Conservation (phyloP, 2,888 invertebrate species). For the Acanthoscelides obtectus region DNA sequence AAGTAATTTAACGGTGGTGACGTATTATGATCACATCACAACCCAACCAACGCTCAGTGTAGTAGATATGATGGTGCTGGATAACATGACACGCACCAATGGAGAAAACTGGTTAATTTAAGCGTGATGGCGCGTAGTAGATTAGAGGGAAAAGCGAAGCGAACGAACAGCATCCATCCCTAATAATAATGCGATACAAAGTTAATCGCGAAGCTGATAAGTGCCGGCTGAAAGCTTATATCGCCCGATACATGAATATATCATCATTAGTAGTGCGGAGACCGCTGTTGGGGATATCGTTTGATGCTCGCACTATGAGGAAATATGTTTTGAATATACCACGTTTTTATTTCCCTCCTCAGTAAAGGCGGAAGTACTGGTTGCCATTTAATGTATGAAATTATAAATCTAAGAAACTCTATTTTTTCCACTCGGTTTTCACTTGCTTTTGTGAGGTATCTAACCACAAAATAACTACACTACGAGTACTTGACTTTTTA, state of each 20-base stretch:
- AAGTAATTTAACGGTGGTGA: background rate
- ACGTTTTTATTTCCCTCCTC: no score
- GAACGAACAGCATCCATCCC: background rate
- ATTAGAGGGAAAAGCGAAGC: background rate
- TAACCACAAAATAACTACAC: no score
- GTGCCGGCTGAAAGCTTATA: background rate
- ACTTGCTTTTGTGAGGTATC: no score
- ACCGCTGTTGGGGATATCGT: no score
- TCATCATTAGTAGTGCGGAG: background rate
- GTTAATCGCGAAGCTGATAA: background rate
- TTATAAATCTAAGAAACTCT: no score
- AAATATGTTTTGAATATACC: no score
- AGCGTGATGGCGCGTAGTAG: background rate
- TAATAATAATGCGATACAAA: background rate
- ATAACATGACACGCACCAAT: background rate
- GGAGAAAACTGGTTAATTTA: background rate
- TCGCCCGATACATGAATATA: background rate
- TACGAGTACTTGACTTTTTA: no score
- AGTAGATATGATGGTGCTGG: background rate
- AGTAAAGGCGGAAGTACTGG: no score
- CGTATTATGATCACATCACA: background rate
- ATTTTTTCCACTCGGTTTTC: no score
- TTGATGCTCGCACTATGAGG: no score
- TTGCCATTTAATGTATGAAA: no score
- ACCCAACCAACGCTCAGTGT: background rate